Evolutionary conservation across 2,888 invertebrate genomes (phyloP).

Genomic region (Plebejus anna): DNA sequence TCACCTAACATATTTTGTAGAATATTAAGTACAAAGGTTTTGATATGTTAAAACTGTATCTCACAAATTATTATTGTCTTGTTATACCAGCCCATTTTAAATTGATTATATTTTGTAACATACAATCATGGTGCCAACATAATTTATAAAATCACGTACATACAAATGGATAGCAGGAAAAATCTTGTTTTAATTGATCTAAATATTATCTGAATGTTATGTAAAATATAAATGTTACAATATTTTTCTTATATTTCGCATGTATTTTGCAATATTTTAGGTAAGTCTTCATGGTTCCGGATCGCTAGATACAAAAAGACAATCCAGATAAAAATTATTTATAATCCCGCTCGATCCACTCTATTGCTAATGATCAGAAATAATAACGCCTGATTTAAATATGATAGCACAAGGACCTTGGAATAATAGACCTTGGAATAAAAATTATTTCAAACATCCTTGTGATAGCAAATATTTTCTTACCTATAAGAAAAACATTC

Average conservation of each 20-base stretch:
- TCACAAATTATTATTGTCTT: conserved; percentile 4
- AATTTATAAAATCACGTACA: background rate
- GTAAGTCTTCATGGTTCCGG: background rate
- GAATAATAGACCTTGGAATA: no score
- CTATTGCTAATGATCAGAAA: background rate
- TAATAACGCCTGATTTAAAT: background rate
- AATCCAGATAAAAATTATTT: background rate
- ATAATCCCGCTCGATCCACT: no score
- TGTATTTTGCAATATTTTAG: background rate
- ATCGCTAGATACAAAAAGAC: background rate
- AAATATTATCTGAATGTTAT: background rate
- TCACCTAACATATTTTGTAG: background rate
- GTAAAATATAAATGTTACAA: no score
- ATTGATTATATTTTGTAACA: background rate
- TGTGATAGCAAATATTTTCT: background rate
- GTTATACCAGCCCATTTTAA: background rate
- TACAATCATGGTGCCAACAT: background rate
- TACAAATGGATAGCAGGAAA: background rate
- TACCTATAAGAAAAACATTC: background rate
- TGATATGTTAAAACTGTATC: background rate
- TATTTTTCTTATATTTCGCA: background rate
- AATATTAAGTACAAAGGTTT: conserved; percentile 3
- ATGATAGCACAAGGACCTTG: background rate
- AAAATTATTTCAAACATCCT: no score
- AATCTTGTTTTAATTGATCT: background rate